Base-by-base conservation (phyloP, 1,140 invertebrate species). In the Phocides pigmalion region DNA sequence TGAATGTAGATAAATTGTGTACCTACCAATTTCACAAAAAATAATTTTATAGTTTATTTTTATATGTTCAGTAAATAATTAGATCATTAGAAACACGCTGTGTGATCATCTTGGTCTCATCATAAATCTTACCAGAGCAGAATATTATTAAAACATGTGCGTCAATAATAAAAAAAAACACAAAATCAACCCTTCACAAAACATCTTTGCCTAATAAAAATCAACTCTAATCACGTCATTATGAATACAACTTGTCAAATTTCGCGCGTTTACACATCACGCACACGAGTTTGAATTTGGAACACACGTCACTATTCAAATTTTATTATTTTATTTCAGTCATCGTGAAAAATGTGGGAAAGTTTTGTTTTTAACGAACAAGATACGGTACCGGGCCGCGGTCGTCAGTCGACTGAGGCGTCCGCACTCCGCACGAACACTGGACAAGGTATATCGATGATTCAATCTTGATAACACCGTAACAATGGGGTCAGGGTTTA, bases 371-470 rank as follows among this genome's bases (percentile, higher is more conserved):
- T 66, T 42, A n/a, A 54, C 65, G 53, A 72, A 72, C 75, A 62
- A 62, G 76, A 74, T n/a, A n/a, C 77, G 77, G 58, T 74, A 22
- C 37, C 82, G 76, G 68, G 62, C 20, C 79, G 86, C 79, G 78
- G 15, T 68, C 84, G 64, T 72, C 64, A 66, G 79, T 68, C 74
- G 77, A 89, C 82, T 87, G 86, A 86, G 66, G 74, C 72, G 70
- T 68, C 65, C 75, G 68, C 63, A 46, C 66, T 68, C 50, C 65
- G 42, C 62, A n/a, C 54, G 62, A 66, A 66, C 58, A 76, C 70
- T 79, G 87, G 87, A 87, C 84, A 72, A 70, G 68, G 70, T 72
- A 68, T 80, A 87, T 89, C 82, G 87, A 74, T 84, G 83, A 78
- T 85, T 72, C 63, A 72, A 89, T 87, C 83, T 83, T 86, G 82